phyloP scores from a whole-genome alignment of 2,797 vertebrate genomes.

The Alauda arvensis region DNA sequence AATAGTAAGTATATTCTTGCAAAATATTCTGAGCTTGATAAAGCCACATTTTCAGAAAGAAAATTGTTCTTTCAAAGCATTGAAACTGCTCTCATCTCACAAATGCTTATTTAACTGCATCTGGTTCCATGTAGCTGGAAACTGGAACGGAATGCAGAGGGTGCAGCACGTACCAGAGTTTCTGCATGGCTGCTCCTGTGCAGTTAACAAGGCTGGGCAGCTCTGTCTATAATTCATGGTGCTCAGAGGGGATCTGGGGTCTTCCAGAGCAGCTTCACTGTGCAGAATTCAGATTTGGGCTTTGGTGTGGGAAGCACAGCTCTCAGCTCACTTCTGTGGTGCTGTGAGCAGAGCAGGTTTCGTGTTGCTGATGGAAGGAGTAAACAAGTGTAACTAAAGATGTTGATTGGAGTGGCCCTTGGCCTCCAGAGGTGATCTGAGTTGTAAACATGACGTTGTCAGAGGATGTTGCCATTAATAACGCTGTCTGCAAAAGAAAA shows the following conservation, averaged over 20 bases:
- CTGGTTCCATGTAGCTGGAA: background rate
- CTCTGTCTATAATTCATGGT: constrained; percentile 50
- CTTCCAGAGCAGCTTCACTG: background rate
- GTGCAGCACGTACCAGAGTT: background rate
- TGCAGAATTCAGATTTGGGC: background rate
- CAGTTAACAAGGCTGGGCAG: constrained; percentile 30
- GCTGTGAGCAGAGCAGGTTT: background rate
- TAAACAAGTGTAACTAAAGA: background rate
- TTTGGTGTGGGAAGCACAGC: background rate
- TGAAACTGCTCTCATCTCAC: background rate
- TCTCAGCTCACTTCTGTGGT: background rate
- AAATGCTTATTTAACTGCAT: background rate
- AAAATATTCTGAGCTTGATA: background rate
- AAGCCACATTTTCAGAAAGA: background rate
- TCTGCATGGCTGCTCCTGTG: constrained; percentile 18
- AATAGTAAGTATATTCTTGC: background rate
- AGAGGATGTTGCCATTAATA: background rate
- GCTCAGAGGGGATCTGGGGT: constrained; percentile 8
- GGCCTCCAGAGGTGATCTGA: background rate
- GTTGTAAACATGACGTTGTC: background rate
- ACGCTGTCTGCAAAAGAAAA: background rate
- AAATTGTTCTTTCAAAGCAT: background rate
- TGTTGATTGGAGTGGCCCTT: background rate
- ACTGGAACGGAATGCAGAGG: constrained; percentile 13
- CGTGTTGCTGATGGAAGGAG: background rate